A percentile compares a stretch with the other conserved stretches of the same genome.
Conservation (phyloP, 1,140 invertebrate species). For the Octopus sinensis region DNA sequence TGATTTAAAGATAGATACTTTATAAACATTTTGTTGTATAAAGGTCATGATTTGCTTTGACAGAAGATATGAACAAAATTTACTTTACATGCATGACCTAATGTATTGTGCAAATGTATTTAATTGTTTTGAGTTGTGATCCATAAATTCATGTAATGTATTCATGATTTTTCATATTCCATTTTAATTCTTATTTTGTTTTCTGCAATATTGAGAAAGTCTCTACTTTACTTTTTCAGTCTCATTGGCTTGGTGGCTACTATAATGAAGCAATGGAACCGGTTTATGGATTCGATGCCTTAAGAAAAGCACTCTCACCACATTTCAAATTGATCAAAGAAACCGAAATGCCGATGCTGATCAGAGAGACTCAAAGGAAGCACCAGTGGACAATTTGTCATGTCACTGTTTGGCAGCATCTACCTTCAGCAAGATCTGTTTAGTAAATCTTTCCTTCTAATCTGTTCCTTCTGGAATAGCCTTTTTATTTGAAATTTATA, state of each 20-base stretch:
- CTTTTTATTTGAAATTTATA: no score
- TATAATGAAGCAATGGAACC: conserved; percentile 36
- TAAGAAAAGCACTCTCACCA: conserved; percentile 44
- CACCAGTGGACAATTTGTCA: conserved; percentile 56
- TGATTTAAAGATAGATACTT: no score
- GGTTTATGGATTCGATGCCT: conserved; percentile 47
- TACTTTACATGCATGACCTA: no score
- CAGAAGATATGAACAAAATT: no score
- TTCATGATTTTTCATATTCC: no score
- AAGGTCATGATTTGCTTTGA: no score
- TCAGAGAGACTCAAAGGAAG: conserved; percentile 55
- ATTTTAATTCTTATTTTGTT: background rate
- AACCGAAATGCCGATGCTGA: conserved; percentile 54
- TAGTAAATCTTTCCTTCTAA: background rate
- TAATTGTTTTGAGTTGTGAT: no score
- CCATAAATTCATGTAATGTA: no score
- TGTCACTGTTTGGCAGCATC: conserved; percentile 53
- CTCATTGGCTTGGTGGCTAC: conserved; percentile 54
- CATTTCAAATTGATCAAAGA: conserved; percentile 50
- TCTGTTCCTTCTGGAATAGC: no score
- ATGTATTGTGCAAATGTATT: no score
- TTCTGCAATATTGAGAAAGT: background rate
- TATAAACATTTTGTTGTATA: no score
- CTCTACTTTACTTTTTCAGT: conserved; percentile 37
- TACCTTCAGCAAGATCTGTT: background rate